Conservation (phyloP, 2,888 invertebrate genomes). For the Calliopum simillimum region DNA sequence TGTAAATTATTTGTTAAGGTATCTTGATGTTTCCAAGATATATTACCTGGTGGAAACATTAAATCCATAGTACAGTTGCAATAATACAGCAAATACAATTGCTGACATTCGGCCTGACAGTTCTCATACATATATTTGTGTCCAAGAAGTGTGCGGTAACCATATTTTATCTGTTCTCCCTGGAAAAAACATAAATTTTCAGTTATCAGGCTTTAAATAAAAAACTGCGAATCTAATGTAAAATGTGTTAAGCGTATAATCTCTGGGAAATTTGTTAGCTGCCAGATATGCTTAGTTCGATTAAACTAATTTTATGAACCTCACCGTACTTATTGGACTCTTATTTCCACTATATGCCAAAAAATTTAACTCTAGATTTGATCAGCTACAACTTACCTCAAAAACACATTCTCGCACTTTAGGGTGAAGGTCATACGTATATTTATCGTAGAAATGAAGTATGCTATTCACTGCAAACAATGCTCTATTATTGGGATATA, state of each 20-base stretch:
- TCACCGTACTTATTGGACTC: too few species aligned
- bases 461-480: slow-evolving; percentile 51
- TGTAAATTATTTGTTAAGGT: too few species aligned
- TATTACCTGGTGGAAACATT: slow-evolving; percentile 56
- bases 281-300: too few species aligned
- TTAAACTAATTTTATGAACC: too few species aligned
- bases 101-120: slow-evolving; percentile 65
- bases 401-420: slow-evolving; percentile 54
- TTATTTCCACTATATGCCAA: too few species aligned
- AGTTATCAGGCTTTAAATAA: background rate
- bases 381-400: slow-evolving; percentile 50
- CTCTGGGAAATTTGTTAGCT: too few species aligned
- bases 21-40: background rate
- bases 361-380: too few species aligned
- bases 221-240: background rate
- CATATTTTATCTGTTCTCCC: slow-evolving; percentile 48
- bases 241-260: too few species aligned
- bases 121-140: slow-evolving; percentile 64
- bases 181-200: slow-evolving; percentile 24
- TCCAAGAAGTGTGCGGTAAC: slow-evolving; percentile 59
- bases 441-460: slow-evolving; percentile 51
- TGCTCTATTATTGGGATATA: slow-evolving; percentile 49
- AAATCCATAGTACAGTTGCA: slow-evolving; percentile 66
- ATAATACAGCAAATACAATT: slow-evolving; percentile 60
- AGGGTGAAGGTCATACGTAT: slow-evolving; percentile 48